Conservation (phyloP, 2,797 vertebrate species). For the Xenops minutus region DNA sequence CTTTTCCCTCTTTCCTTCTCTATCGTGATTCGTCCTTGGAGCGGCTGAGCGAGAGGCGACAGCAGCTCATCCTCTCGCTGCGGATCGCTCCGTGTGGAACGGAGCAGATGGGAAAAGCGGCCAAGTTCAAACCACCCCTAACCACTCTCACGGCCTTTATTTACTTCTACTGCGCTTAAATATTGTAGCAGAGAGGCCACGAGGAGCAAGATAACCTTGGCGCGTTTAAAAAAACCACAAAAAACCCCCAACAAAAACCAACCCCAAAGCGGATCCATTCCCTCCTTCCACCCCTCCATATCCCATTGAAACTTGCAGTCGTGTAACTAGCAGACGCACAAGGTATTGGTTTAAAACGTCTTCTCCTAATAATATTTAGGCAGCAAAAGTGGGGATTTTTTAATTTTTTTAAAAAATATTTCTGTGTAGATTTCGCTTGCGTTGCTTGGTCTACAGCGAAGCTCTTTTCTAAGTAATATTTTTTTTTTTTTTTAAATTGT, state of each 20-base stretch:
- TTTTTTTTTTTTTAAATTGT: neutral
- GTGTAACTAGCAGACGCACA: neutral
- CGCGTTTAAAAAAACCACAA: conserved; percentile 7
- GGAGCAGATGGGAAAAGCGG: neutral
- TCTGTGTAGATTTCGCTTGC: neutral
- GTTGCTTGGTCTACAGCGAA: neutral
- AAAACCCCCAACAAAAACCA: neutral
- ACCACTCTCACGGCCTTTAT: neutral
- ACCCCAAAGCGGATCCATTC: neutral
- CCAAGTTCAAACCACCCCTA: neutral
- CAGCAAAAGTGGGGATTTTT: neutral
- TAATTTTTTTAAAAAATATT: neutral
- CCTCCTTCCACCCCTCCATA: neutral
- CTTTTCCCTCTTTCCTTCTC: neutral
- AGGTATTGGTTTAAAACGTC: neutral
- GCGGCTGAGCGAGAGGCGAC: neutral
- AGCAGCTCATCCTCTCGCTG: neutral
- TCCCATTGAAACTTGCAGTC: conserved; percentile 31
- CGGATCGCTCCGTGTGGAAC: neutral
- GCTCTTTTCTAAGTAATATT: neutral
- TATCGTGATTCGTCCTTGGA: neutral
- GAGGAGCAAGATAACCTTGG: neutral
- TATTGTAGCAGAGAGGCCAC: neutral
- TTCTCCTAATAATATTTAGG: neutral
- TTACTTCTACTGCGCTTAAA: neutral